Conservation (phyloP, 2,113 vertebrate genomes). For the Mustela nigripes region DNA sequence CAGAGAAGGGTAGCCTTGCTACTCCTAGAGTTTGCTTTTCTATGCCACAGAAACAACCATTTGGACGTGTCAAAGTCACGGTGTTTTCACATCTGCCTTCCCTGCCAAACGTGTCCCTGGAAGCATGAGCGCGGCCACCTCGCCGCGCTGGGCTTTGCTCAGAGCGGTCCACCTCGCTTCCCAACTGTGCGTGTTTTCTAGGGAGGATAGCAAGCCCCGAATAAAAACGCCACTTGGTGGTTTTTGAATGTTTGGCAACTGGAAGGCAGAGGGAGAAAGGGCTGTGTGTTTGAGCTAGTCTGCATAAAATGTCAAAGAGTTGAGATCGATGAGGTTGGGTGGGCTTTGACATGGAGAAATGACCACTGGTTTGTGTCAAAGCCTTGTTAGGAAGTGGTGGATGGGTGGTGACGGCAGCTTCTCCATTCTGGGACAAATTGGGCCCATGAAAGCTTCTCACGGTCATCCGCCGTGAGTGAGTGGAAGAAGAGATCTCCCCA, state of each 20-base stretch:
- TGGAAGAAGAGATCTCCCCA: background rate
- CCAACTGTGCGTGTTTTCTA: background rate
- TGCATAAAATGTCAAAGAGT: background rate
- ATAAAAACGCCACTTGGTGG: background rate
- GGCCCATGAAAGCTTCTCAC: background rate
- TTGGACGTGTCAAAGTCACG: background rate
- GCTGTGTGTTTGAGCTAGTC: background rate
- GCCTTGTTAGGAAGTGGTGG: background rate
- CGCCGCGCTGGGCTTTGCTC: background rate
- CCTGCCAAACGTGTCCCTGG: fast-evolving
- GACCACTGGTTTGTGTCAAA: background rate
- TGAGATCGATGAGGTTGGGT: background rate
- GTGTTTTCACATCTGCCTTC: background rate
- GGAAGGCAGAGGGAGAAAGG: background rate
- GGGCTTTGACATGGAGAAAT: background rate
- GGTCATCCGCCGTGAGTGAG: background rate
- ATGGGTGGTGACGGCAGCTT: background rate
- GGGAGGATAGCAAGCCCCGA: background rate
- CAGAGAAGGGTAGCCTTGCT: background rate
- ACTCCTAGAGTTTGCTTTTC: background rate
- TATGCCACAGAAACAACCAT: background rate
- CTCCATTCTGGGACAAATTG: background rate
- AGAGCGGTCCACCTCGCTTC: background rate
- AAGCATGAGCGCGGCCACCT: fast-evolving
- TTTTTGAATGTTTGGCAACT: background rate